Evolutionary conservation across 1,140 invertebrate genomes (phyloP), one percentile per base, ranked within the genome.

Genomic region (Drosophila bipectinata): DNA sequence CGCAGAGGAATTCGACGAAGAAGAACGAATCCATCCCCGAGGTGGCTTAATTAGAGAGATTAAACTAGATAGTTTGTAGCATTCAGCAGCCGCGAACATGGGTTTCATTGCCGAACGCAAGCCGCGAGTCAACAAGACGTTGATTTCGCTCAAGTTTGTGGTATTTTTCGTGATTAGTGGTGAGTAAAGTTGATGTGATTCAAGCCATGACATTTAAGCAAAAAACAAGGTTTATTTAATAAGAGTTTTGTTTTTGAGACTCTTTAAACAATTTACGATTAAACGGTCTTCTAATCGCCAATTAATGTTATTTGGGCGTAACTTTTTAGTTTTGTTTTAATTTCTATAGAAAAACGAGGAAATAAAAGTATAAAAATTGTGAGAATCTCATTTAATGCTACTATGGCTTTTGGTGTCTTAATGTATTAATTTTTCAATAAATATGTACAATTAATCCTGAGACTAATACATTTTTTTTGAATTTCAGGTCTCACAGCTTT

Each of bases 401-500:
- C 21, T 21, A 21, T 3, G 21, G 21, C 3, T 21, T 28, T 7
- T 28, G 5, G 5, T 28, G 4, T 34, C 10, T 41, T 14, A 1
- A 14, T 41, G 4, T 15, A 10, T 41, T 41, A 6, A 14, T 15
- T 41, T 14, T 14, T 4, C 14, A 41, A 41, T 41, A 14, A 41
- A 4, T 14, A 41, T 14, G 14, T 41, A 41, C 8, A 15, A 41
- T 14, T 14, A 41, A 41, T 4, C 6, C 5, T n/a, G 1, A 9
- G 5, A 10, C 28, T 18, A 52, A 32, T 18, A 14, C 28, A 1
- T 41, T 15, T 18, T 28, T 26, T 14, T 39, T 0, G 1, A 9
- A 1, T 10, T 51, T 4, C 30, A 97, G 96, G 94, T 61, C 92
- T 97, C 74, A 95, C 96, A 66, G 95, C 95, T 75, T 92, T 97